Conservation (phyloP, 2,888 invertebrate genomes). For the Diplazon laetatorius region DNA sequence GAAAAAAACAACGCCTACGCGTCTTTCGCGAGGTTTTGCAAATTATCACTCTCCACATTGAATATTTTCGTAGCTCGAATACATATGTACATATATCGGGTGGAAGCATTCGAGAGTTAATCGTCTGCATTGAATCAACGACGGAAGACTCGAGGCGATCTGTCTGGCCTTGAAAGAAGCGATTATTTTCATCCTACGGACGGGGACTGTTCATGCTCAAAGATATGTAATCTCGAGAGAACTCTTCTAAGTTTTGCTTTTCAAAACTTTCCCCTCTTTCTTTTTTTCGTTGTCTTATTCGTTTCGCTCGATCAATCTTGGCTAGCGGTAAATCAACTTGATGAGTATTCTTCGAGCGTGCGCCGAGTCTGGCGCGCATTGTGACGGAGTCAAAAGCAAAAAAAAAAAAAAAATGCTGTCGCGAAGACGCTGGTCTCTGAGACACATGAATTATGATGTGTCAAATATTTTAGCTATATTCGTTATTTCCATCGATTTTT, state of each 20-base stretch:
- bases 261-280: too few species aligned
- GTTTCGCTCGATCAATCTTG: constrained; percentile 1
- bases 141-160: neutral
- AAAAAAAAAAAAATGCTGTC: constrained; percentile 2
- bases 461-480: constrained; percentile 33
- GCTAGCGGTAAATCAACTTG: constrained; percentile 19
- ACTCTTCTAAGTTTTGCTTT: constrained; percentile 31
- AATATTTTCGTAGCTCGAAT: neutral
- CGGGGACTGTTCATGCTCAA: constrained; percentile 4
- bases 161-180: neutral
- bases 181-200: constrained; percentile 1
- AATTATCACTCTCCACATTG: neutral
- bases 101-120: too few species aligned
- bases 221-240: constrained; percentile 49
- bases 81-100: neutral
- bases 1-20: constrained; percentile 2
- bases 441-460: constrained; percentile 8
- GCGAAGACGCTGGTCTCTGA: constrained; percentile 20
- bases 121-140: neutral
- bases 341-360: constrained; percentile 6
- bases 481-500: constrained; percentile 41
- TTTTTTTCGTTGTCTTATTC: neutral
- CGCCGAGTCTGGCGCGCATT: neutral
- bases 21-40: neutral
- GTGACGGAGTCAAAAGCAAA: too few species aligned